Percentiles rank a stretch among this genome's conserved stretches.
Conservation (phyloP, 2,113 vertebrate species). For the Thinocorus orbignyianus region DNA sequence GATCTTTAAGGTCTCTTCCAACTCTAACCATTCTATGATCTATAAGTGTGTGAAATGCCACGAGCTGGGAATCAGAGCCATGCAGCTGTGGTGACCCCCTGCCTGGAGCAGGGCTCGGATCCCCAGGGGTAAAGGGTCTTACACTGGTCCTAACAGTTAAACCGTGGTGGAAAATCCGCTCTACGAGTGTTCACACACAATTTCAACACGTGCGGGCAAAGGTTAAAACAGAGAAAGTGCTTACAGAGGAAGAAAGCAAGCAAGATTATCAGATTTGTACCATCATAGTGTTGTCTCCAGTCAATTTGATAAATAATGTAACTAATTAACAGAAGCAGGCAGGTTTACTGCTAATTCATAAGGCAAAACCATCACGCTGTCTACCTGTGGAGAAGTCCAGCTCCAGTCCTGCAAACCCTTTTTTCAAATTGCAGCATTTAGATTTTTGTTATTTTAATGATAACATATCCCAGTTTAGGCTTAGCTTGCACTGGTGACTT, state of each 20-base stretch:
- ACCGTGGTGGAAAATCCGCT: too few species aligned
- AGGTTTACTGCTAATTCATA: neutral
- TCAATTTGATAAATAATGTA: fast-evolving
- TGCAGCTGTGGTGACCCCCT: too few species aligned
- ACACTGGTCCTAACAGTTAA: too few species aligned
- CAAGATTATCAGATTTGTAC: neutral
- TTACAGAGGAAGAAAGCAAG: neutral
- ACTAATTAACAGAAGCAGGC: too few species aligned
- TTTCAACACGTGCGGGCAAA: neutral
- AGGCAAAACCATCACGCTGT: fast-evolving
- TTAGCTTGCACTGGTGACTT: neutral
- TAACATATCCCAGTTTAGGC: neutral
- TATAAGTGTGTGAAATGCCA: too few species aligned
- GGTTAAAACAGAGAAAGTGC: too few species aligned
- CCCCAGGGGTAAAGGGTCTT: neutral
- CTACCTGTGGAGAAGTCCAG: neutral
- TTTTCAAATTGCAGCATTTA: neutral
- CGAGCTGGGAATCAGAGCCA: too few species aligned
- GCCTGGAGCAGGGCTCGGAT: neutral
- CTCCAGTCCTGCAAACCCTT: neutral
- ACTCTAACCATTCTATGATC: too few species aligned
- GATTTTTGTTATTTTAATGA: neutral
- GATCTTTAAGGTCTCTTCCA: too few species aligned
- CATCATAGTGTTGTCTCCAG: fast-evolving
- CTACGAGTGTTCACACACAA: fast-evolving